phyloP scores from a whole-genome alignment of 2,113 vertebrate genomes.

The Elephas maximus region DNA sequence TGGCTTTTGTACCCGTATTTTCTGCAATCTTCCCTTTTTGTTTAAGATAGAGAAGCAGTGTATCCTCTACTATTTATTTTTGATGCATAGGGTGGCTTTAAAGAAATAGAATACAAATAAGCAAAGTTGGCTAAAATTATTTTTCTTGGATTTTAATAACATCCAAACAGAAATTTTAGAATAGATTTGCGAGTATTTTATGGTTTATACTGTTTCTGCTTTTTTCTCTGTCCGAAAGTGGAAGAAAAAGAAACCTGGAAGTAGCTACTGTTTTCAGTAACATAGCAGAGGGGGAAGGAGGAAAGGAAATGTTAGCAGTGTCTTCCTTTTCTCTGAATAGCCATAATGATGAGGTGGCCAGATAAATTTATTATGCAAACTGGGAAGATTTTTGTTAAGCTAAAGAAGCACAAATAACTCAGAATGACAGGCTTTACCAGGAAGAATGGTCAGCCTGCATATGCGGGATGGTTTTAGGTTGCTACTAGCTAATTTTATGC shows the following conservation, averaged over 20 bases:
- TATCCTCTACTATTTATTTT: background rate
- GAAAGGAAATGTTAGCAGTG: background rate
- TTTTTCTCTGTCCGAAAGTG: constrained; percentile 24
- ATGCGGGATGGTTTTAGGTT: background rate
- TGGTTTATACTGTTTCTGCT: background rate
- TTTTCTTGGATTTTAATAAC: constrained; percentile 2
- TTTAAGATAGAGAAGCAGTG: background rate
- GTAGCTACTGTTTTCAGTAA: background rate
- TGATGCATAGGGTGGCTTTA: background rate
- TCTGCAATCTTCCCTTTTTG: constrained; percentile 14
- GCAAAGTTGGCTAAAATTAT: background rate
- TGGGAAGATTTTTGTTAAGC: background rate
- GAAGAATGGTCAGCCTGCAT: background rate
- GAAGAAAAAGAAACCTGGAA: background rate
- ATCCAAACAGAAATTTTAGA: background rate
- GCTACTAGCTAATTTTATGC: background rate
- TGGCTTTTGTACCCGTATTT: background rate
- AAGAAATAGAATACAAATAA: background rate
- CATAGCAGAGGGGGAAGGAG: background rate
- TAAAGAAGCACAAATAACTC: background rate
- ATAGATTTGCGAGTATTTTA: background rate
- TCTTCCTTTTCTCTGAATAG: background rate
- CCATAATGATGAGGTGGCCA: background rate
- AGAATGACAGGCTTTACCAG: background rate
- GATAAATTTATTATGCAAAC: background rate